Conservation (phyloP, 1,140 invertebrate genomes). For the Olivierus martensii region DNA sequence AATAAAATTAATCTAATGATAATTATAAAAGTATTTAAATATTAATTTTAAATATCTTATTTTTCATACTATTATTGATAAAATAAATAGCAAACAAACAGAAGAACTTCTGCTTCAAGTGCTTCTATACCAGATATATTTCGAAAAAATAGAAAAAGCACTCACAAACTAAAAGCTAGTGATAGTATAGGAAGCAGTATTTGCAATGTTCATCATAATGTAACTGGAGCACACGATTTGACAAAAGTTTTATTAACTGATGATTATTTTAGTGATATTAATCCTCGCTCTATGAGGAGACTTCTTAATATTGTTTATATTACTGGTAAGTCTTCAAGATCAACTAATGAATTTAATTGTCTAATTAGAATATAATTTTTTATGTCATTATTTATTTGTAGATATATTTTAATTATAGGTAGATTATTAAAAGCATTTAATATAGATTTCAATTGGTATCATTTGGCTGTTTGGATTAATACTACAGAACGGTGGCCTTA, state of each 20-base stretch:
- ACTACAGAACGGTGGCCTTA: constrained; percentile 98
- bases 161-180: constrained; percentile 34
- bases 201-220: constrained; percentile 40
- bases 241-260: constrained; percentile 62
- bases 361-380: too few species aligned
- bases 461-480: constrained; percentile 92
- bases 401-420: constrained; percentile 35
- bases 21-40: too few species aligned
- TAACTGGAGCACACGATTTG: constrained; percentile 23
- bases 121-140: constrained; percentile 28
- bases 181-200: constrained; percentile 81
- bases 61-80: too few species aligned
- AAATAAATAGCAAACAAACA: constrained; percentile 37
- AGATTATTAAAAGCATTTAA: constrained; percentile 93
- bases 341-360: too few species aligned
- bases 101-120: constrained; percentile 51
- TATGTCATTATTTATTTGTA: constrained; percentile 31
- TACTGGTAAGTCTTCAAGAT: constrained; percentile 49
- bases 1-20: too few species aligned
- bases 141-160: constrained; percentile 14
- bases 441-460: constrained; percentile 98
- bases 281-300: constrained; percentile 87
- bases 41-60: too few species aligned
- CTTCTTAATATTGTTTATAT: constrained; percentile 97
- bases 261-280: constrained; percentile 95